Percentiles rank a stretch among this genome's conserved stretches.
Evolutionary conservation across 1,140 invertebrate genomes (phyloP).

Genomic region (Platyscapa corneri): DNA sequence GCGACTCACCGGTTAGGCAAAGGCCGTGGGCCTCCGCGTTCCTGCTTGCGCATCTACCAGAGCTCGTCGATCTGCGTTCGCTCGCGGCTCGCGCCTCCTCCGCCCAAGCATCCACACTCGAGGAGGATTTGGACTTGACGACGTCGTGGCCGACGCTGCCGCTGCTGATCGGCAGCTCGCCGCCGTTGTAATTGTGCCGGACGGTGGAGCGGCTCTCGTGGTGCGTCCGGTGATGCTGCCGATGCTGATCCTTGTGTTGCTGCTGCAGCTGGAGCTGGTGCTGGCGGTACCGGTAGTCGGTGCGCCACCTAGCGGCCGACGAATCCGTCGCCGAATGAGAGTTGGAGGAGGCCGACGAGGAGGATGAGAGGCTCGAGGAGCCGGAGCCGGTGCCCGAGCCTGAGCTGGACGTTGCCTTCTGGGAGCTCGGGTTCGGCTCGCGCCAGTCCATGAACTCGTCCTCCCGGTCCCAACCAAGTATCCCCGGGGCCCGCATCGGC

Average conservation of each 20-base stretch:
- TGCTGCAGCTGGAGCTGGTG: constrained; percentile 16
- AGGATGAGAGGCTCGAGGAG: constrained; percentile 31
- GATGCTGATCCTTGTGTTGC: constrained; percentile 4
- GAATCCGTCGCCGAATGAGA: constrained; percentile 54
- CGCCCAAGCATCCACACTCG: constrained; percentile 66
- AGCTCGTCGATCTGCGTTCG: constrained; percentile 59
- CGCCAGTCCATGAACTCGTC: constrained; percentile 73
- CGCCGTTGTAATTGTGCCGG: constrained; percentile 43
- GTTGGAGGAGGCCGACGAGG: constrained; percentile 43
- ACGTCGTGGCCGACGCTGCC: constrained; percentile 52
- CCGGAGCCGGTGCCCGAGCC: too few species aligned
- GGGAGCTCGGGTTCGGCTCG: constrained; percentile 61
- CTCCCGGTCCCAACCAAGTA: constrained; percentile 71
- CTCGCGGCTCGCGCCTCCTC: constrained; percentile 57
- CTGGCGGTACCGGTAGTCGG: constrained; percentile 38
- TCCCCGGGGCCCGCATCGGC: constrained; percentile 72
- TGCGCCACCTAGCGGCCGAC: constrained; percentile 58
- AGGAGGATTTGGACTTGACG: constrained; percentile 65
- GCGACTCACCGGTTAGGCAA: constrained; percentile 22
- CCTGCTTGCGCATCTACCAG: constrained; percentile 57
- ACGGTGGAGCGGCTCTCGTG: constrained; percentile 65
- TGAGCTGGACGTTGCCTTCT: neutral
- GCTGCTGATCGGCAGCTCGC: neutral
- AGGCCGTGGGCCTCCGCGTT: neutral
- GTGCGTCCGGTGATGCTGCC: constrained; percentile 49